Percentiles rank a stretch among this genome's conserved stretches.
Conservation (phyloP, 1,140 invertebrate genomes). For the Penaeus japonicus region DNA sequence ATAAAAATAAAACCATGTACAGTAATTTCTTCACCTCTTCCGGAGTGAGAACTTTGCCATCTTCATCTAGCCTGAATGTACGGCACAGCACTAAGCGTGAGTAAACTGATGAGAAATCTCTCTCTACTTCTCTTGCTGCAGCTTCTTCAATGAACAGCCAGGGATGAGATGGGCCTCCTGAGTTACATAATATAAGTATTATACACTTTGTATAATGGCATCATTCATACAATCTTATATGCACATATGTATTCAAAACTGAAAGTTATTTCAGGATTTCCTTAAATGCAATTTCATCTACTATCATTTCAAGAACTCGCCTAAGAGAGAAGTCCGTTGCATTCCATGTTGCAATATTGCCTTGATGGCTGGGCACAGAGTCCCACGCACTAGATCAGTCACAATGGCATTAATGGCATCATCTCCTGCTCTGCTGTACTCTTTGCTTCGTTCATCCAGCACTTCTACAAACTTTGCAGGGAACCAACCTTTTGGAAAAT, state of each 20-base stretch:
- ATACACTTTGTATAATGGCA: neutral
- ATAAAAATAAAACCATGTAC: no score
- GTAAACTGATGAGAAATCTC: slow-evolving; percentile 98
- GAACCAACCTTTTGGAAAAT: slow-evolving; percentile 84
- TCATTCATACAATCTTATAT: neutral
- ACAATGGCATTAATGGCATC: slow-evolving; percentile 95
- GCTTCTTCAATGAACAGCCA: slow-evolving; percentile 97
- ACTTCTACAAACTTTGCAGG: slow-evolving; percentile 98
- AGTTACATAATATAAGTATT: neutral
- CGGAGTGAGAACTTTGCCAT: slow-evolving; percentile 97
- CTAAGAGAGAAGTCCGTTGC: slow-evolving; percentile 64
- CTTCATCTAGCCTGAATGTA: slow-evolving; percentile 98
- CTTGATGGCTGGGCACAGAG: slow-evolving; percentile 92
- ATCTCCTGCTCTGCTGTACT: slow-evolving; percentile 96
- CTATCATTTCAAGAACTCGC: neutral
- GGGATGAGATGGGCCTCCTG: slow-evolving; percentile 91
- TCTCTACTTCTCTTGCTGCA: slow-evolving; percentile 93
- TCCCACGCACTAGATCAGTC: slow-evolving; percentile 94
- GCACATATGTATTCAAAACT: no score
- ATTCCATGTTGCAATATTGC: slow-evolving; percentile 96
- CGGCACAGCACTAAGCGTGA: slow-evolving; percentile 96
- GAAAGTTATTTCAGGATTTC: no score
- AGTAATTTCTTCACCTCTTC: slow-evolving; percentile 79
- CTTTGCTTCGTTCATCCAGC: slow-evolving; percentile 95
- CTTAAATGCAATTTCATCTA: no score